Percentiles rank a stretch among this genome's conserved stretches.
phyloP scores from a whole-genome alignment of 2,113 vertebrate genomes.

The Pseudopodoces humilis region DNA sequence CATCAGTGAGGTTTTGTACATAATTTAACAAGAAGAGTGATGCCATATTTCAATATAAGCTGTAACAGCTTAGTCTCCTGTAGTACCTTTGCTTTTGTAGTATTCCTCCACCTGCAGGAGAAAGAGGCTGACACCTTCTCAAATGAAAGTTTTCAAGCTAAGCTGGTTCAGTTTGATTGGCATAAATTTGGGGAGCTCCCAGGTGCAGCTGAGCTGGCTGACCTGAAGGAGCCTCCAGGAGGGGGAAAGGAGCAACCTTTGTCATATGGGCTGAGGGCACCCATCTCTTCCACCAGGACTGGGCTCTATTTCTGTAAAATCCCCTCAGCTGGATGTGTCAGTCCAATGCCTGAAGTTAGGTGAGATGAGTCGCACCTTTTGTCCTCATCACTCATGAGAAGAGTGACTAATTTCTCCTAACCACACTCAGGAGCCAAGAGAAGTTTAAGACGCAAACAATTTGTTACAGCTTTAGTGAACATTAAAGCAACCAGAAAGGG shows the following conservation, averaged over 20 bases:
- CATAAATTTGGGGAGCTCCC: not conserved
- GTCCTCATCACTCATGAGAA: not conserved
- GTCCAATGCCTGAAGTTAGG: not conserved
- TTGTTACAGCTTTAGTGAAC: not conserved
- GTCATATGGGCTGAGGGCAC: not conserved
- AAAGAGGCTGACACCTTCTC: not conserved
- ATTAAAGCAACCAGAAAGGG: not conserved
- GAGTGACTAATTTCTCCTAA: not conserved
- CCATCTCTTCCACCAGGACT: not conserved
- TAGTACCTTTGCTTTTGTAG: not conserved
- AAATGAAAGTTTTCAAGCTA: not conserved
- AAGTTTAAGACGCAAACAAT: not conserved
- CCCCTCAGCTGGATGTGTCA: not conserved
- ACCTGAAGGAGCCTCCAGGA: not conserved
- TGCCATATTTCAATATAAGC: not conserved
- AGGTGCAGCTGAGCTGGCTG: not conserved
- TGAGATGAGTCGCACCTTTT: not conserved
- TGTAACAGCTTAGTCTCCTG: not conserved
- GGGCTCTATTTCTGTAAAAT: not conserved
- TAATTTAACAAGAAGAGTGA: not conserved
- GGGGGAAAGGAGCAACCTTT: not conserved
- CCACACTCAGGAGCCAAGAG: not conserved
- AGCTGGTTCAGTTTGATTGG: not conserved
- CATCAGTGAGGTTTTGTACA: not conserved
- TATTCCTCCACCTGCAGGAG: not conserved